Evolutionary conservation across 2,888 invertebrate species (phyloP), one percentile per base, ranked within the genome.

Genomic region (Adelognathus sp.): DNA sequence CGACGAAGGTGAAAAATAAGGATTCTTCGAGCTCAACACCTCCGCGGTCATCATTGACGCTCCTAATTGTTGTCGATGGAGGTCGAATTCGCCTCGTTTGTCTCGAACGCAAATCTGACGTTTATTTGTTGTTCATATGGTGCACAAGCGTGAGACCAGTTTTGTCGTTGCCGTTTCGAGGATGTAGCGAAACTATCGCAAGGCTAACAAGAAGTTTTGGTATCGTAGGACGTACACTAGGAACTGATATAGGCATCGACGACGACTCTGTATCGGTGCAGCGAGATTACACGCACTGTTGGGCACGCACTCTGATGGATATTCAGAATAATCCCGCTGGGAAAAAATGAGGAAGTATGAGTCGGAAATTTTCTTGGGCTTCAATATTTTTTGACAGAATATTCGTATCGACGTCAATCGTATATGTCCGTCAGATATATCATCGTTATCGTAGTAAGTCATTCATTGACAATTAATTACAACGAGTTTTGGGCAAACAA

Each of bases 201-300:
- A 80, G 80, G 80, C 50, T 66, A 71, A 56, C 78, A 66, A 74
- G 78, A 66, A 78, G 78, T 63, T 67, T 61, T 14, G 54, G 56
- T 54, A 50, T 67, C 69, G 73, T 80, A 70, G 69, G 73, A 69
- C 58, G 73, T 52, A 60, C 7, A 11, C 54, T 76, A 9, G 41
- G 21, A 3, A 54, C 52, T 9, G 36, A 41, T 46, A n/a, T 14
- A 44, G 46, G 31, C 64, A 63, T 44, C 54, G n/a, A n/a, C n/a
- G n/a, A n/a, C n/a, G 46, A 76, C 16, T 11, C 36, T 60, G n/a
- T 14, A 60, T 50, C n/a, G 18, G 16, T 60, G n/a, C 11, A 60
- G 39, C n/a, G 18, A 24, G 14, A 21, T 29, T 54, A 56, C 39
- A 1, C 9, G 24, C 6, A 33, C 33, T 50, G 14, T 27, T 50